Conservation (phyloP, 2,113 vertebrate species). For the Hystrix cristata region DNA sequence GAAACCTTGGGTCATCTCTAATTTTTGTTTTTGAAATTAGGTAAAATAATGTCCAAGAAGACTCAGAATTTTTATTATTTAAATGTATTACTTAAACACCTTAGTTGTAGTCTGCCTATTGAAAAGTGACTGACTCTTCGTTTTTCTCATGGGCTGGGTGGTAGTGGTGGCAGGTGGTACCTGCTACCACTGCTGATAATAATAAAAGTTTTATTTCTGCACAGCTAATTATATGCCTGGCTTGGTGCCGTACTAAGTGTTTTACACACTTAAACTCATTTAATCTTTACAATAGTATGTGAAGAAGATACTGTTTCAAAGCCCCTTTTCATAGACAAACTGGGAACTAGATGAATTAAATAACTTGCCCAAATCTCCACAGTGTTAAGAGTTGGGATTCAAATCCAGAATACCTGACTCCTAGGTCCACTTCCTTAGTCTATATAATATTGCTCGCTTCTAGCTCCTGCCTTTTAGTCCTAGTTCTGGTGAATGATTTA, state of each 20-base stretch:
- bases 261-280: neutral
- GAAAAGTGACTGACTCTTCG: neutral
- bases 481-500: neutral
- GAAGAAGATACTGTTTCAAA: neutral
- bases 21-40: constrained; percentile 27
- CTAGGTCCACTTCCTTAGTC: neutral
- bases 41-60: neutral
- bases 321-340: neutral
- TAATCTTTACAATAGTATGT: neutral
- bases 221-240: neutral
- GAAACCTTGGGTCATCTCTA: neutral
- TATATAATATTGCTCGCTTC: neutral
- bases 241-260: neutral
- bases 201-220: neutral
- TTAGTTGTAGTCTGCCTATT: neutral
- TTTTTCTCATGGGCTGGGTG: neutral
- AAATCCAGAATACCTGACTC: neutral
- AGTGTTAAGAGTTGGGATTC: neutral
- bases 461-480: neutral
- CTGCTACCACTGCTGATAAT: neutral
- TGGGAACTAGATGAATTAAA: neutral
- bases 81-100: neutral
- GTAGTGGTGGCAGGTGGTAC: neutral
- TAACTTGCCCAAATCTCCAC: neutral
- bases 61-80: constrained; percentile 17